Base-by-base conservation (phyloP, 1,140 invertebrate species). In the Pachypsylla venusta region DNA sequence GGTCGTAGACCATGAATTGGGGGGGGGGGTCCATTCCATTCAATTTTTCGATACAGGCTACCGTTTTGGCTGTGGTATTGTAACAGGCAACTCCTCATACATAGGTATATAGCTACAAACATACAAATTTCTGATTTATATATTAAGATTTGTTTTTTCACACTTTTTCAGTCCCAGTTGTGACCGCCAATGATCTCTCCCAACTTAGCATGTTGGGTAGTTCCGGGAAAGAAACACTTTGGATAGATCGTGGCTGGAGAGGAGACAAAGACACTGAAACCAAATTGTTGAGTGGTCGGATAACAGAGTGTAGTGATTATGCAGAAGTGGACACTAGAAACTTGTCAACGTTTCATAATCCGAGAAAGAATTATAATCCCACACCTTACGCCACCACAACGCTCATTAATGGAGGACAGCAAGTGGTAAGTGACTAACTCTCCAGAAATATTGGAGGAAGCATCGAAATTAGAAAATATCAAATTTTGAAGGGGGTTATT, bases 371-470 rank as follows among this genome's bases (percentile, higher is more conserved):
- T 13, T 81, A 82, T 62, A 81, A 81, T 61, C 84, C 85, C 0
- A 85, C 84, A 4, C 87, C 87, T 0, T 90, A 90, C 68, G 87
- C 87, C 1, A 90, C 87, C 0, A 89, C 87, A 1, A 88, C 86
- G 42, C 70, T 86, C 14, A 77, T 79, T 56, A 67, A 68, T 48
- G 63, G 64, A 12, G 54, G n/a, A n/a, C n/a, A n/a, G n/a, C n/a
- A n/a, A n/a, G n/a, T n/a, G n/a, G n/a, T n/a, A n/a, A n/a, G n/a
- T n/a, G n/a, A n/a, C n/a, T n/a, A n/a, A n/a, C n/a, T n/a, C n/a
- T n/a, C n/a, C n/a, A n/a, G n/a, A n/a, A n/a, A n/a, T n/a, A n/a
- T n/a, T n/a, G n/a, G n/a, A n/a, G n/a, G n/a, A n/a, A n/a, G n/a
- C n/a, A n/a, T n/a, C n/a, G n/a, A n/a, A n/a, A n/a, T n/a, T n/a